Evolutionary conservation across 2,888 invertebrate genomes (phyloP), one percentile per base, ranked within the genome.

Genomic region (Incurvaria masculella): DNA sequence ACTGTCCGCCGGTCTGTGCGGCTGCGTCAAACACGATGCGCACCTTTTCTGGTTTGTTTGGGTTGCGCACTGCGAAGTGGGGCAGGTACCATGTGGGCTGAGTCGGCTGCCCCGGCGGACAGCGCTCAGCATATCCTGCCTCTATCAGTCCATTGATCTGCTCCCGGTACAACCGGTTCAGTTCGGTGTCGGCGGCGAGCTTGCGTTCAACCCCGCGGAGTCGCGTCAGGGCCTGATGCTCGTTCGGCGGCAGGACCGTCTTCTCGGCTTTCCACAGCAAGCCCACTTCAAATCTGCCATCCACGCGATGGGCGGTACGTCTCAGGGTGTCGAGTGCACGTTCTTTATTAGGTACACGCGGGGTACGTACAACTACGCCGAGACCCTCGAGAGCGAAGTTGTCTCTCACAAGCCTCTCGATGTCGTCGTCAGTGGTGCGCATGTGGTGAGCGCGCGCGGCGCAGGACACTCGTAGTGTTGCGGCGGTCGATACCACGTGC

Each of bases 251-350:
- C 18, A 55, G 20, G 3, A 16, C 16, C 1, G 23, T 19, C 8
- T 51, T 23, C 1, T 55, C 52, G 0, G 23, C 21, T 40, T 48
- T 52, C 53, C 55, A 54, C n/a, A 53, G 42, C 1, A 53, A 46
- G 1, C 51, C 48, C 0, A 48, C 38, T 27, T 55, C 52, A 41
- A 40, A 56, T 2, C 47, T 26, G 3, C 52, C 53, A n/a, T n/a
- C n/a, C 1, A 46, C 44, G 6, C 38, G 27, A 19, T 27, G 26
- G 1, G 50, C 51, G 1, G 45, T 50, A 1, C 42, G 17, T n/a
- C 45, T 44, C 18, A 53, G 23, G 1, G 46, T 26, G 1, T 33
- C 16, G 1, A 50, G 10, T 2, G 54, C 52, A 8, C 33, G 33
- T 14, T 33, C 33, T 3, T 33, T n/a, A 3, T 3, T 11, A 8